Evolutionary conservation across 2,888 invertebrate genomes (phyloP).

Genomic region (Zaprionus lineosus): DNA sequence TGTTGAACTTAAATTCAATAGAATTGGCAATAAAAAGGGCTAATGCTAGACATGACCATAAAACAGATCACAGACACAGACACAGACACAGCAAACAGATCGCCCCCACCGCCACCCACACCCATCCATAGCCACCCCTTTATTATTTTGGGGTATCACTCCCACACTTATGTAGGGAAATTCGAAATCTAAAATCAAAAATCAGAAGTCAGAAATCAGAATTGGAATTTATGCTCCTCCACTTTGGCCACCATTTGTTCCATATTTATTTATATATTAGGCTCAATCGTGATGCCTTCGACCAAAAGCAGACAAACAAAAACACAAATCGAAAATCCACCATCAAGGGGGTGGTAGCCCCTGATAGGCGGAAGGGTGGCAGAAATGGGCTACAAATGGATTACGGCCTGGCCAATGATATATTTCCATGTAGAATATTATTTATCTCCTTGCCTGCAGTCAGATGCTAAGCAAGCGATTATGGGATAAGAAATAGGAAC

Average conservation of each 20-base stretch:
- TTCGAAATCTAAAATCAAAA: not conserved
- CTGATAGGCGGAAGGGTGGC: conserved; percentile 36
- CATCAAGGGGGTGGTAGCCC: conserved; percentile 2
- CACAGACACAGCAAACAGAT: no score
- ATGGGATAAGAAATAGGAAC: conserved; percentile 40
- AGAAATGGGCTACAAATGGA: conserved; percentile 47
- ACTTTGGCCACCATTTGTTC: conserved; percentile 70
- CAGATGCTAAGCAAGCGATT: conserved; percentile 65
- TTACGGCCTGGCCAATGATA: conserved; percentile 66
- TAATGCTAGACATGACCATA: conserved; percentile 51
- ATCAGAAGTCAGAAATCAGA: not conserved
- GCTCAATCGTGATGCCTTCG: conserved; percentile 59
- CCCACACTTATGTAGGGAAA: not conserved
- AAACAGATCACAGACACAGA: conserved; percentile 44
- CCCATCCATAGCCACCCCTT: no score
- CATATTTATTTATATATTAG: conserved; percentile 68
- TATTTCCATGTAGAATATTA: conserved; percentile 58
- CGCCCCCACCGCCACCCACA: conserved; percentile 4
- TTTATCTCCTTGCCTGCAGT: conserved; percentile 50
- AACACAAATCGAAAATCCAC: conserved; percentile 47
- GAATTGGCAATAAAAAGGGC: conserved; percentile 77
- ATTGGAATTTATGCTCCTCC: conserved; percentile 52
- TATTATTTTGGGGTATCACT: no score
- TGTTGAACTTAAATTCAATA: conserved; percentile 60
- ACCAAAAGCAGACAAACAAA: conserved; percentile 25